Conservation (phyloP, 2,888 invertebrate species). For the Morpho deidamia region DNA sequence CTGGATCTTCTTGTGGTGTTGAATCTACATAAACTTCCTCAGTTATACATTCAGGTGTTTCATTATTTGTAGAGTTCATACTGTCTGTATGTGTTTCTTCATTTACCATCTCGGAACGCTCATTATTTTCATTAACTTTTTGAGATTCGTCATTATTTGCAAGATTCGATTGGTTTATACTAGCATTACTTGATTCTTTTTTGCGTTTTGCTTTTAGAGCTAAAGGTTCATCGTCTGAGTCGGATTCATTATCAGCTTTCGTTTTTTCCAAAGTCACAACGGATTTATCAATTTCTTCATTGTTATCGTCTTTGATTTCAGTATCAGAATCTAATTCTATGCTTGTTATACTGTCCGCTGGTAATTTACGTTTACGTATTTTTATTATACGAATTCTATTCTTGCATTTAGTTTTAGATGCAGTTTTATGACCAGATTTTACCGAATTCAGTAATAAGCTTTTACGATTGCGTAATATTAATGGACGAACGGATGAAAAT, state of each 20-base stretch:
- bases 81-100: background rate
- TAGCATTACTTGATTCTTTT: background rate
- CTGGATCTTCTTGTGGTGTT: slow-evolving; percentile 1
- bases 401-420: background rate
- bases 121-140: background rate
- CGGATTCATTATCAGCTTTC: slow-evolving; percentile 10
- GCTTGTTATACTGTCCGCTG: background rate
- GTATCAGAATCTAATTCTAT: slow-evolving; percentile 3
- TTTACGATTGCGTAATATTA: slow-evolving; percentile 17
- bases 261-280: background rate
- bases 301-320: background rate
- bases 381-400: background rate
- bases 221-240: slow-evolving; percentile 60
- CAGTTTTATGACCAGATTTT: slow-evolving; percentile 1
- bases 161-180: background rate
- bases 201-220: slow-evolving; percentile 45
- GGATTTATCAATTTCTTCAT: background rate
- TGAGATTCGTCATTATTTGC: background rate
- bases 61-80: background rate
- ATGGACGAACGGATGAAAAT: slow-evolving; percentile 30
- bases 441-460: slow-evolving; percentile 4
- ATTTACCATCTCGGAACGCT: background rate
- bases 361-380: slow-evolving; percentile 10
- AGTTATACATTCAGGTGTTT: background rate
- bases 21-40: background rate